Conservation (phyloP, 2,797 vertebrate genomes). For the Chaetodon trifasciatus region DNA sequence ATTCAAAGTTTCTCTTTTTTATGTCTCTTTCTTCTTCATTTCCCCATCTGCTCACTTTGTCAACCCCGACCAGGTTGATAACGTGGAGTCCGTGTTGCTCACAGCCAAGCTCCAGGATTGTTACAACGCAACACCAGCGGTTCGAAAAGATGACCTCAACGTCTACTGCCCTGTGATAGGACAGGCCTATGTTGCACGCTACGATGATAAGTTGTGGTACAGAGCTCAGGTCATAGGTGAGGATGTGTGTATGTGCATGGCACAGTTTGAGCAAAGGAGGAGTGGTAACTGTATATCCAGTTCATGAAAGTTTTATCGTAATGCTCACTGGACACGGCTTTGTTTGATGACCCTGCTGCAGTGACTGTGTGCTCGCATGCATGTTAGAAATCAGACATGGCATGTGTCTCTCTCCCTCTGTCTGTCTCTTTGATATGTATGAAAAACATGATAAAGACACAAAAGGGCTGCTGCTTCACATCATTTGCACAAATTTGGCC, state of each 20-base stretch:
- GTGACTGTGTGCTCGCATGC: background rate
- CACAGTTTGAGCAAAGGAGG: background rate
- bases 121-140: slow-evolving; percentile 61
- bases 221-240: slow-evolving; percentile 82
- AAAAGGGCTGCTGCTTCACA: too few relatives aligned
- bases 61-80: slow-evolving; percentile 72
- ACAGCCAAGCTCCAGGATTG: slow-evolving; percentile 81
- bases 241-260: slow-evolving; percentile 27
- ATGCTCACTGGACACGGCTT: background rate
- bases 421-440: too few relatives aligned
- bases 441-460: too few relatives aligned
- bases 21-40: background rate
- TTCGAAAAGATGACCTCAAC: slow-evolving; percentile 51
- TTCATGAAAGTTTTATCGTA: background rate
- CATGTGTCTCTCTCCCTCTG: background rate
- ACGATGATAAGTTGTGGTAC: slow-evolving; percentile 80
- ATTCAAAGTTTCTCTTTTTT: background rate
- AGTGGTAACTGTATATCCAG: background rate
- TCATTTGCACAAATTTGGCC: too few relatives aligned
- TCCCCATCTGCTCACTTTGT: background rate
- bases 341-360: background rate
- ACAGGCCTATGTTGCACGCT: slow-evolving; percentile 82
- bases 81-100: slow-evolving; percentile 81
- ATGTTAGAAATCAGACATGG: background rate
- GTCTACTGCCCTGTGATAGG: slow-evolving; percentile 79